These are phyloP conservation scores for Argynnis bischoffii DNA, from an alignment of 2,888 invertebrate genomes.

Conservation along the genomic window DNA sequence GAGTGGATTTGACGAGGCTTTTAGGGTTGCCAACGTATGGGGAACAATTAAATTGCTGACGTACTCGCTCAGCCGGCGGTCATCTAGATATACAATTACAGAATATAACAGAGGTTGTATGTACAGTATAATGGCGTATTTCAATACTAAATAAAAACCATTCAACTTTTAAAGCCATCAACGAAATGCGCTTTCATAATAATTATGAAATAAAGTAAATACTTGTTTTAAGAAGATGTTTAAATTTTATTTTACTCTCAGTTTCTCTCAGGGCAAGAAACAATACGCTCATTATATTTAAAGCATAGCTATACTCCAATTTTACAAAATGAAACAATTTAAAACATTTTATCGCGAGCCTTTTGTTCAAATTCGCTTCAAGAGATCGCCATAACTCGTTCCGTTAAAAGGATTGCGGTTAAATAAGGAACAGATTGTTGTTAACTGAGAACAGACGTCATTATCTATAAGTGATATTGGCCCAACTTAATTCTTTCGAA, in stretches of 20 bases:
- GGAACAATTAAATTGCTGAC: conserved; percentile 17
- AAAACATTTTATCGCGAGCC: conserved; percentile 57
- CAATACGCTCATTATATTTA: conserved; percentile 44
- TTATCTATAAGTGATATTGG: conserved; percentile 43
- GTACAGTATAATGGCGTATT: not conserved
- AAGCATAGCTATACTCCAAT: conserved; percentile 42
- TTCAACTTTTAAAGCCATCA: conserved; percentile 16
- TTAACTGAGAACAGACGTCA: conserved; percentile 50
- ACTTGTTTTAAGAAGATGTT: conserved; percentile 29
- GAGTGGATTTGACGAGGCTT: conserved; percentile 35
- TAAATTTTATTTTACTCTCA: conserved; percentile 39
- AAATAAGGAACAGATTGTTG: conserved; percentile 55
- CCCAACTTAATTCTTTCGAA: conserved; percentile 46
- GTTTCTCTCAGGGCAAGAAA: conserved; percentile 40
- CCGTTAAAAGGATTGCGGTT: conserved; percentile 66
- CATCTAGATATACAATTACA: conserved; percentile 10
- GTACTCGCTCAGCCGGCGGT: conserved; percentile 5
- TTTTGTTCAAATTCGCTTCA: conserved; percentile 59
- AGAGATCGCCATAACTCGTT: conserved; percentile 62
- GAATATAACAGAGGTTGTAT: not conserved
- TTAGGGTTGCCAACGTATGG: conserved; percentile 21
- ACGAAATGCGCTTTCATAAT: conserved; percentile 32
- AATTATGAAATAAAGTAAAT: conserved; percentile 32
- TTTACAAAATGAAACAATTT: conserved; percentile 55
- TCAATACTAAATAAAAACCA: conserved; percentile 7